phyloP scores from a whole-genome alignment of 2,888 invertebrate genomes.

The Nephrotoma appendiculata region DNA sequence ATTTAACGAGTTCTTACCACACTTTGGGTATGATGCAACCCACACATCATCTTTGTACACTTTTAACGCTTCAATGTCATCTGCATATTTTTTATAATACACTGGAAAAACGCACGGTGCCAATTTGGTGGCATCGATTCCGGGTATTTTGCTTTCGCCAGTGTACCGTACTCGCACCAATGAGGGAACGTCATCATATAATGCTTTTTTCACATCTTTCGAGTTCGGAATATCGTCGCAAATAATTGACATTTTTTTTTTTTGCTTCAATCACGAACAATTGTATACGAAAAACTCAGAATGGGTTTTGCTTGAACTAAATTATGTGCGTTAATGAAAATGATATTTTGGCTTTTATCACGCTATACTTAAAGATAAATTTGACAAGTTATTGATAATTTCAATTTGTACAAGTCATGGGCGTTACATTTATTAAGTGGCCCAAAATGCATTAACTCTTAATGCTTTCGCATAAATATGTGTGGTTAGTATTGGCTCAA shows the following conservation, averaged over 20 bases:
- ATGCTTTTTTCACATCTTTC: neutral
- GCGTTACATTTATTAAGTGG: too few relatives aligned
- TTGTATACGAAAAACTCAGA: too few relatives aligned
- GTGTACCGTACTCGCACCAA: neutral
- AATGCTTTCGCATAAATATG: too few relatives aligned
- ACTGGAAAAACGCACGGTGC: neutral
- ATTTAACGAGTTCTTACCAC: neutral
- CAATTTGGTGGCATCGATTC: neutral
- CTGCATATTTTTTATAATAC: neutral
- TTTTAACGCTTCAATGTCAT: neutral
- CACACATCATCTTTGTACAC: neutral
- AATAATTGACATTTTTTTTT: neutral
- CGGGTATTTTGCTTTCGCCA: neutral
- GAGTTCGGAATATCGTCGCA: neutral
- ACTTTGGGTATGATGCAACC: neutral
- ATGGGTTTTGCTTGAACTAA: too few relatives aligned
- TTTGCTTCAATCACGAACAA: too few relatives aligned
- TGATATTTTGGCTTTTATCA: too few relatives aligned
- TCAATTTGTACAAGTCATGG: too few relatives aligned
- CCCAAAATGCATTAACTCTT: too few relatives aligned
- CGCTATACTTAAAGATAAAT: too few relatives aligned
- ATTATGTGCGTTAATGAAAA: too few relatives aligned
- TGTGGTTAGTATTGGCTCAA: too few relatives aligned
- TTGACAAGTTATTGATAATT: too few relatives aligned
- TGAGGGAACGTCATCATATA: neutral